Evolutionary conservation across 2,888 invertebrate species (phyloP).

Genomic region (Eupithecia tripunctaria): DNA sequence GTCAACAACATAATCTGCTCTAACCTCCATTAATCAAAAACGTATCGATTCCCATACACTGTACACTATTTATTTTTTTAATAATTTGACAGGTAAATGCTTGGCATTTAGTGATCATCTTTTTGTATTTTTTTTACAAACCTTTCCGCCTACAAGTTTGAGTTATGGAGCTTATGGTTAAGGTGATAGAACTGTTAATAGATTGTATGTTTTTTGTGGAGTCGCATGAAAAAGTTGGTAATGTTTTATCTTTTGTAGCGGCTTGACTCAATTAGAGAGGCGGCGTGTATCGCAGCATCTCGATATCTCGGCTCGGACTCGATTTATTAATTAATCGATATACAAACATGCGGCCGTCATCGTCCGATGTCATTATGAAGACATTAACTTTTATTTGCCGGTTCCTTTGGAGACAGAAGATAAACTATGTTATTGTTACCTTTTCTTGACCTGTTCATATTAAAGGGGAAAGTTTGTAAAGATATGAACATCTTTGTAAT

Average conservation of each 20-base stretch:
- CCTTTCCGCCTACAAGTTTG: constrained; percentile 23
- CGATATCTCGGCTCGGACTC: constrained; percentile 75
- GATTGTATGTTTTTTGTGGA: constrained; percentile 10
- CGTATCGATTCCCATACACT: constrained; percentile 78
- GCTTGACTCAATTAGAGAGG: constrained; percentile 83
- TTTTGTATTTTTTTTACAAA: constrained; percentile 59
- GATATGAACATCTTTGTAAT: not conserved
- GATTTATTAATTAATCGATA: constrained; percentile 85
- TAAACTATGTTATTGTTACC: not conserved
- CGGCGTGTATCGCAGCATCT: constrained; percentile 77
- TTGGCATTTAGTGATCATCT: constrained; percentile 79
- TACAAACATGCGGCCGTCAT: constrained; percentile 82
- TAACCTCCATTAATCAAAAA: constrained; percentile 78
- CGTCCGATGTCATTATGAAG: constrained; percentile 71
- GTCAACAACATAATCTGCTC: constrained; percentile 77
- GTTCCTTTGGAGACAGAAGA: constrained; percentile 19
- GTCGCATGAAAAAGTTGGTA: constrained; percentile 44
- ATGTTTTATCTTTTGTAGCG: constrained; percentile 75
- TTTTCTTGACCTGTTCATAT: not conserved
- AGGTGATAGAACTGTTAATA: constrained; percentile 41
- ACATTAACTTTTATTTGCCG: constrained; percentile 59
- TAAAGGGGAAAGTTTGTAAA: not conserved
- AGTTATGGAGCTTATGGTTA: constrained; percentile 31
- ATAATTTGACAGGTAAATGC: constrained; percentile 83
- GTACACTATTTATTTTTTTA: constrained; percentile 70